Evolutionary conservation across 2,888 invertebrate genomes (phyloP).

Genomic region (Mesorhabditis sp.): DNA sequence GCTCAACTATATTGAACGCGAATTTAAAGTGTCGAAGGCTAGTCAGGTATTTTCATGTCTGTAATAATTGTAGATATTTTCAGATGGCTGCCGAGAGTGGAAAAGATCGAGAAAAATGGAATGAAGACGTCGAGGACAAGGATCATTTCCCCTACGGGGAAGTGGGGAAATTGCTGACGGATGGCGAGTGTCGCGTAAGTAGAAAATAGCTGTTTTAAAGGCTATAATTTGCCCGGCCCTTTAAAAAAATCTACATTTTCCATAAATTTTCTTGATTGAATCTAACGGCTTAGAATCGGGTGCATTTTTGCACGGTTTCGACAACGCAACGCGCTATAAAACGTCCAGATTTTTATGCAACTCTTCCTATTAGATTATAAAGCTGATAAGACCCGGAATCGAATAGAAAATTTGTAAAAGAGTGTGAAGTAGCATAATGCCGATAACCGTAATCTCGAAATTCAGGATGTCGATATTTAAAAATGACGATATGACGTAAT

Average conservation of each 20-base stretch:
- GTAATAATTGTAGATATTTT: neutral
- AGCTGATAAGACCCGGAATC: no score
- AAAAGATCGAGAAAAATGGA: neutral
- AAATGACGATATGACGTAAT: no score
- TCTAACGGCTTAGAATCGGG: no score
- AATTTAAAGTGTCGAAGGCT: constrained; percentile 5
- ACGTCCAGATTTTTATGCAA: no score
- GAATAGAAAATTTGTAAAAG: no score
- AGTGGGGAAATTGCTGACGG: constrained; percentile 15
- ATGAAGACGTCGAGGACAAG: constrained; percentile 10
- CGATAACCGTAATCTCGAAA: no score
- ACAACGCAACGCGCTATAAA: no score
- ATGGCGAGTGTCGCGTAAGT: constrained; percentile 10
- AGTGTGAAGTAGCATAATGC: no score
- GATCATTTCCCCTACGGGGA: constrained; percentile 20
- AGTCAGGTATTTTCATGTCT: constrained; percentile 1
- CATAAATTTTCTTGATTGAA: no score
- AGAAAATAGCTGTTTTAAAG: constrained; percentile 8
- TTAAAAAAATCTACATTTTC: neutral
- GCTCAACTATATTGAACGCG: constrained; percentile 42
- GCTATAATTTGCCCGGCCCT: neutral
- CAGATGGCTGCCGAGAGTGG: neutral
- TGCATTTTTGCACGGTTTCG: no score
- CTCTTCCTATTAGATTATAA: no score
- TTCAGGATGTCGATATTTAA: no score